A percentile compares a stretch with the other conserved stretches of the same genome.
phyloP scores from a whole-genome alignment of 2,113 vertebrate genomes.

The Elachura formosa region DNA sequence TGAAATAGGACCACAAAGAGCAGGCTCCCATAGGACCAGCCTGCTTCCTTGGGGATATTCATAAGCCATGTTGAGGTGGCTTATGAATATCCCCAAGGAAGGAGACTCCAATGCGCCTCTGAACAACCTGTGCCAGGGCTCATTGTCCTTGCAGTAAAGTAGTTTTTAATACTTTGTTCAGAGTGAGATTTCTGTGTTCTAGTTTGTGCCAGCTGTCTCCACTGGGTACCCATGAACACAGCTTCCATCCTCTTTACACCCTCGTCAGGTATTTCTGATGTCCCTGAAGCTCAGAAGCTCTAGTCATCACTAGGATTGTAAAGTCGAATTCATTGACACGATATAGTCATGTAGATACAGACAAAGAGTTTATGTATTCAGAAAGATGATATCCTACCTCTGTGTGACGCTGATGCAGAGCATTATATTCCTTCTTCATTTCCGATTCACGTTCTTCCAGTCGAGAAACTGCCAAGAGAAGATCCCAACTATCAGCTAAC shows the following conservation, averaged over 20 bases:
- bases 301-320: background rate
- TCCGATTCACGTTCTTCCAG: conserved; percentile 94
- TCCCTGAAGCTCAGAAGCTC: background rate
- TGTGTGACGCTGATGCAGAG: conserved; percentile 95
- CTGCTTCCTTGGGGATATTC: too few species aligned
- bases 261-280: background rate
- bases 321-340: background rate
- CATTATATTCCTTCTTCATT: conserved; percentile 98
- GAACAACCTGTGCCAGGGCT: background rate
- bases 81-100: background rate
- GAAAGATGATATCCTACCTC: conserved; percentile 75
- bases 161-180: background rate
- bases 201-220: background rate
- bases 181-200: background rate
- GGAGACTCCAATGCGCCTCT: background rate
- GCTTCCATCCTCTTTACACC: background rate
- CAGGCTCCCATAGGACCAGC: background rate
- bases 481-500: background rate
- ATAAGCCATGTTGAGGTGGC: rapidly evolving
- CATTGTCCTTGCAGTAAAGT: background rate
- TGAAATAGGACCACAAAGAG: background rate
- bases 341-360: background rate
- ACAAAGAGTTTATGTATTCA: background rate
- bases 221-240: background rate
- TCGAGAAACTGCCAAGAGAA: conserved; percentile 81